These are phyloP conservation scores for Lycia hirtaria DNA, from an alignment of 2,888 invertebrate genomes.

Conservation along the genomic window DNA sequence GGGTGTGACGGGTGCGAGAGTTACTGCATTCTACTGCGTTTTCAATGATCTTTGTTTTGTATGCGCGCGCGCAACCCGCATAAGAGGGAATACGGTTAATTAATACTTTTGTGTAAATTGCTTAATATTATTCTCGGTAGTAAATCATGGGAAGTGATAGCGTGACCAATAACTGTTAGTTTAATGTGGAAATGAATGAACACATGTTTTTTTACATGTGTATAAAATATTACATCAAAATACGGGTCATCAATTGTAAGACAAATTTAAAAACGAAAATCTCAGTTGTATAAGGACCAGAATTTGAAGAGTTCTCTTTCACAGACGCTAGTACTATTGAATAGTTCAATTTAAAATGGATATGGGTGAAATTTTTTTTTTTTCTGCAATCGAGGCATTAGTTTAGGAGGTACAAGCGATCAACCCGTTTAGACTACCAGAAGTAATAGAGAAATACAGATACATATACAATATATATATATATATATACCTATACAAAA, in stretches of 20 bases:
- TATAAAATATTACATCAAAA: neutral
- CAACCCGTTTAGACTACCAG: too few relatives aligned
- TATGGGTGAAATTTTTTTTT: too few relatives aligned
- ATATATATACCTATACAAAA: too few relatives aligned
- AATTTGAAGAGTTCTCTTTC: too few relatives aligned
- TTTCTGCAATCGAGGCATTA: too few relatives aligned
- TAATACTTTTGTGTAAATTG: slow-evolving; percentile 40
- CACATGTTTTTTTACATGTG: neutral
- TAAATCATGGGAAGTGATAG: slow-evolving; percentile 27
- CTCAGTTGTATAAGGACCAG: too few relatives aligned
- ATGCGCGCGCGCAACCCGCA: slow-evolving; percentile 37
- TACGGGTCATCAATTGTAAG: slow-evolving; percentile 5
- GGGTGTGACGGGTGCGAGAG: slow-evolving; percentile 17
- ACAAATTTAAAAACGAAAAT: neutral
- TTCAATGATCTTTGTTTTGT: slow-evolving; percentile 10
- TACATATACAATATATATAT: too few relatives aligned
- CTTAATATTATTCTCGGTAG: slow-evolving; percentile 21
- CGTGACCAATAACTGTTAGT: slow-evolving; percentile 28
- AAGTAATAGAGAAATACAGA: too few relatives aligned
- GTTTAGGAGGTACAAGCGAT: too few relatives aligned
- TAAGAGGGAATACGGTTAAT: slow-evolving; percentile 37
- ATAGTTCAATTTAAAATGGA: too few relatives aligned
- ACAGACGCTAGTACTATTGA: too few relatives aligned
- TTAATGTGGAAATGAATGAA: neutral
- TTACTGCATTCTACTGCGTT: neutral